Evolutionary conservation across 92 coral and sea anemone species (phyloP), one percentile per base, ranked within the genome.

Genomic region (Epizoanthus fatuus): DNA sequence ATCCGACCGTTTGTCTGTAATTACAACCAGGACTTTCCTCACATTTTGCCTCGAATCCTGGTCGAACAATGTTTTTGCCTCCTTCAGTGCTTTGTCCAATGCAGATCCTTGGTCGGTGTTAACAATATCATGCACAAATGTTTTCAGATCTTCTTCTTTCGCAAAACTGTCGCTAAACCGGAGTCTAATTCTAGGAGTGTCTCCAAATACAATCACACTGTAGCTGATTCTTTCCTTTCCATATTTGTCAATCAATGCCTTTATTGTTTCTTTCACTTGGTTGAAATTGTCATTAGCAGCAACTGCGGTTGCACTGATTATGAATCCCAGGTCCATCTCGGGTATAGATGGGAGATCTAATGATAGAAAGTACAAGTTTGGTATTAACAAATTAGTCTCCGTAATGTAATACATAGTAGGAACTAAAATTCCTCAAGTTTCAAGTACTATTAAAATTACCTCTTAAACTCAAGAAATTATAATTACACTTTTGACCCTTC

Each of bases 61-160:
- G 49, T 69, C 75, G 12, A 88, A 82, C 60, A 80, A 58, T 32
- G 68, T 63, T 12, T 81, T 42, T 52, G 87, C 91, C 29, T 63
- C 51, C 45, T 82, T 81, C 11, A 88, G 52, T 39, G 87, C 91
- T 19, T 82, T 82, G 37, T 88, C 87, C 40, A 88, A 25, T 4
- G 78, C 63, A 6, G 94, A 94, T 3, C 89, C 92, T n/a, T 76
- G 87, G 54, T 44, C 72, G 7, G 96, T 93, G 39, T 85, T 72
- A 67, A 91, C 92, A 15, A 90, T 75, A 14, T 74, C 60, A 22
- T 53, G 81, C 38, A 76, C 81, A 32, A 87, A 92, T 12, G 71
- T 13, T 47, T 87, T 67, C 84, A 93, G 58, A 25, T 86, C 89
- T 47, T 71, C 72, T 63, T 85, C 91, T 14, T 87, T 49, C 72